Conservation (phyloP, 2,888 invertebrate genomes). For the Tyria jacobaeae region DNA sequence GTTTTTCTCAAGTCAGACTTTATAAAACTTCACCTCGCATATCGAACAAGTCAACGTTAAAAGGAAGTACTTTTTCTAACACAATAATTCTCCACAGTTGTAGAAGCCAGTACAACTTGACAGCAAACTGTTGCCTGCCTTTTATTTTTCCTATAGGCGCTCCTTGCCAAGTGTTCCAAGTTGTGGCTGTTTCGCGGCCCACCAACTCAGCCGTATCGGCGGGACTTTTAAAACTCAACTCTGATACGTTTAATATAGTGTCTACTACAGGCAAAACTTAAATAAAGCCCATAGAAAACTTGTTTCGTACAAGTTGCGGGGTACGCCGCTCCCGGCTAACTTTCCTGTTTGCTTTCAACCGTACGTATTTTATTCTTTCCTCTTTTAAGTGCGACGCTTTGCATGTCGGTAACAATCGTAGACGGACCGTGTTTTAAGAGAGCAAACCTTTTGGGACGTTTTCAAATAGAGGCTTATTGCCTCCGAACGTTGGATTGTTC, state of each 20-base stretch:
- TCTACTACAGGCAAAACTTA: slow-evolving; percentile 74
- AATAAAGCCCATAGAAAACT: slow-evolving; percentile 80
- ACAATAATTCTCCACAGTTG: slow-evolving; percentile 53
- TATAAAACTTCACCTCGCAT: not conserved
- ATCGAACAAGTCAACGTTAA: slow-evolving; percentile 26
- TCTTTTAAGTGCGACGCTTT: slow-evolving; percentile 75
- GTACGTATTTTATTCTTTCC: slow-evolving; percentile 70
- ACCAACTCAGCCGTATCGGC: slow-evolving; percentile 68
- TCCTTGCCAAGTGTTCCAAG: slow-evolving; percentile 75
- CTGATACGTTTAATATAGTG: slow-evolving; percentile 78
- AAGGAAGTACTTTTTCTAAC: slow-evolving; percentile 45
- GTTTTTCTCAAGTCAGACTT: not conserved
- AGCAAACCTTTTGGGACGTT: slow-evolving; percentile 74
- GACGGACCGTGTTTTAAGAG: slow-evolving; percentile 71
- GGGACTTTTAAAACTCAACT: slow-evolving; percentile 77
- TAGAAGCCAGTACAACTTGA: slow-evolving; percentile 51
- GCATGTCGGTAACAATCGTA: slow-evolving; percentile 74
- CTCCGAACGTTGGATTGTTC: slow-evolving; percentile 68
- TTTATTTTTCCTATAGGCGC: slow-evolving; percentile 79
- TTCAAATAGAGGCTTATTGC: slow-evolving; percentile 76
- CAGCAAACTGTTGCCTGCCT: slow-evolving; percentile 77
- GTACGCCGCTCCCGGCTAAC: slow-evolving; percentile 68
- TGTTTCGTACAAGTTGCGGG: slow-evolving; percentile 64
- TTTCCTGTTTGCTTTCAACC: slow-evolving; percentile 75
- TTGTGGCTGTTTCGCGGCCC: slow-evolving; percentile 75